These are phyloP conservation scores for Oophaga pumilio DNA, from an alignment of 2,113 vertebrate genomes.

Conservation along the genomic window DNA sequence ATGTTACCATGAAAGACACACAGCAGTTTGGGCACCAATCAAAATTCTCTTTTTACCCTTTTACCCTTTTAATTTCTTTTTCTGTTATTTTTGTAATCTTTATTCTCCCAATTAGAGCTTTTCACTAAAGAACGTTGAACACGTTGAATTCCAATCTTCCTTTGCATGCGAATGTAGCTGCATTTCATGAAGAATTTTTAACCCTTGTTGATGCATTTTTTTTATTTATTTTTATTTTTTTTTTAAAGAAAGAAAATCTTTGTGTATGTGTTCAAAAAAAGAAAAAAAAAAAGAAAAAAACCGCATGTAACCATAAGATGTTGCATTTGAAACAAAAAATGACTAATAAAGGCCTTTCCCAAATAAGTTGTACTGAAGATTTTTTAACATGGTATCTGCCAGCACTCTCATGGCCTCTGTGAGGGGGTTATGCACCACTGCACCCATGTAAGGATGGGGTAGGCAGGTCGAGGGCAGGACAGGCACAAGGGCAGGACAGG, in stretches of 20 bases:
- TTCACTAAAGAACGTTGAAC: conserved; percentile 84
- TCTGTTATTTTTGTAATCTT: conserved; percentile 61
- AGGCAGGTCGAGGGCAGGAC: neutral
- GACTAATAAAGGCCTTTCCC: conserved; percentile 99
- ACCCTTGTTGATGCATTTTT: conserved; percentile 90
- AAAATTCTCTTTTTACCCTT: conserved; percentile 70
- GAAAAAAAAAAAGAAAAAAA: conserved; percentile 59
- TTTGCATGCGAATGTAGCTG: conserved; percentile 92
- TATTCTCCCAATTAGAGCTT: conserved; percentile 82
- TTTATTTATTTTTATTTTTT: conserved; percentile 61
- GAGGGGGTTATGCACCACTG: conserved; percentile 60
- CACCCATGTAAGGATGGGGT: conserved; percentile 63
- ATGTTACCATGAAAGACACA: conserved; percentile 88
- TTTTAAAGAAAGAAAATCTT: conserved; percentile 80
- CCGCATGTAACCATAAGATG: conserved; percentile 96
- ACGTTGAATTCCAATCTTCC: conserved; percentile 81
- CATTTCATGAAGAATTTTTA: conserved; percentile 86
- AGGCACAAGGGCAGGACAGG: conserved; percentile 58
- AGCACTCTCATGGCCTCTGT: conserved; percentile 28
- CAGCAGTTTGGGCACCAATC: conserved; percentile 84
- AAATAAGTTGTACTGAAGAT: conserved; percentile 95
- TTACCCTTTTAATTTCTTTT: neutral
- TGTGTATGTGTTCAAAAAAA: conserved; percentile 91
- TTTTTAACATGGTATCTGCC: conserved; percentile 76
- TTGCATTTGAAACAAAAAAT: conserved; percentile 91